Evolutionary conservation across 2,797 vertebrate species (phyloP), one percentile per base, ranked within the genome.

Genomic region (Neostethus bicornis): DNA sequence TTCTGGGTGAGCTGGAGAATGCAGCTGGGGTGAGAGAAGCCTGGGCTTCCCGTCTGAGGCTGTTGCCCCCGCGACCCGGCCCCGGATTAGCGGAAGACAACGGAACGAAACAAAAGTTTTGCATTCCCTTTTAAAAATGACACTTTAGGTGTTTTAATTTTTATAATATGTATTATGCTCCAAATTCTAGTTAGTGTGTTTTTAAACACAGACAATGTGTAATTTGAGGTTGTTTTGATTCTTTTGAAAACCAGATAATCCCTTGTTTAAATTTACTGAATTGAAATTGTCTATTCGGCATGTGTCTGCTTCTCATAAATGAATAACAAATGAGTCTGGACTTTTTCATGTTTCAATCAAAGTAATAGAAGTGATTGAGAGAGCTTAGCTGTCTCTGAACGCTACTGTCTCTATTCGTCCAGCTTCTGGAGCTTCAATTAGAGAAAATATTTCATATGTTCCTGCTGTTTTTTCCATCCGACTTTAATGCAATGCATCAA

Each of bases 321-420:
- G 41, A 26, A 3, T 46, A 37, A 21, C n/a, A 7, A 45, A 45
- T 67, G 28, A 21, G 19, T 51, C 39, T 11, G 24, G 46, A 77
- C 80, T 42, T 48, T 39, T 38, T 86, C 44, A 77, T 1, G 0
- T 61, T 42, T 4, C 84, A 79, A 0, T 85, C 65, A 37, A 79
- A 77, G 34, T 78, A 83, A 53, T 83, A 86, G 58, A 83, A 85
- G 24, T 83, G 80, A 19, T 13, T 6, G 12, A 4, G 38, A 21
- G 1, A 14, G 11, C 3, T 44, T 25, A 3, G 2, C 3, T 1
- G 0, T 38, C 45, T 20, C 28, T 28, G 42, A 20, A 7, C 1
- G 50, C 7, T n/a, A 25, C 21, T 12, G 2, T 44, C 38, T 26
- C 12, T 41, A 6, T 34, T 16, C 41, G 16, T 35, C 16, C 9